Evolutionary conservation across 2,113 vertebrate genomes (phyloP).

Genomic region (Thymallus thymallus): DNA sequence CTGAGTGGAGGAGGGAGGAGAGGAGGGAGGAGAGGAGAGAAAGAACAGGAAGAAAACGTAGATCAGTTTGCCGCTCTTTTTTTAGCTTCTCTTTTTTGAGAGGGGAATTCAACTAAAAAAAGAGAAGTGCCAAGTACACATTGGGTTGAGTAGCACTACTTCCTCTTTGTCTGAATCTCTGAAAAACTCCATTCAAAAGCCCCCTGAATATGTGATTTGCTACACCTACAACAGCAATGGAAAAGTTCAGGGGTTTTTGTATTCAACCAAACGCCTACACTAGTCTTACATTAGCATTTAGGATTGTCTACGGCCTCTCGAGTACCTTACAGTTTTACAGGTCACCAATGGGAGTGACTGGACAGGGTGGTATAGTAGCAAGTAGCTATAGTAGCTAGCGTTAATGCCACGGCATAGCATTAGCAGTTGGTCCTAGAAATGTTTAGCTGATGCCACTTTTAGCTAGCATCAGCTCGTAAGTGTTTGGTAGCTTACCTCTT

Average conservation of each 20-base stretch:
- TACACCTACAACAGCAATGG: conserved; percentile 6
- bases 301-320: no score
- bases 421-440: neutral
- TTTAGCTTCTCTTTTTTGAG: conserved; percentile 34
- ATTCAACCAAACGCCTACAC: neutral
- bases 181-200: conserved; percentile 60
- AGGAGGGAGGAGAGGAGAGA: conserved; percentile 23
- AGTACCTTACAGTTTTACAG: neutral
- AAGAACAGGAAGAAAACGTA: conserved; percentile 24
- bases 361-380: neutral
- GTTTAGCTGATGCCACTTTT: neutral
- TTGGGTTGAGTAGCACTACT: conserved; percentile 20
- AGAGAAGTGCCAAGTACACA: conserved; percentile 57
- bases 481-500: conserved; percentile 75
- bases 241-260: conserved; percentile 12
- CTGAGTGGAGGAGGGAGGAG: conserved; percentile 54
- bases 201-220: conserved; percentile 17
- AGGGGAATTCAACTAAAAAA: conserved; percentile 28
- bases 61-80: conserved; percentile 49
- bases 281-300: neutral
- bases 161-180: conserved; percentile 17
- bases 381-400: no score
- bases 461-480: neutral
- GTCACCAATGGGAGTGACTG: neutral
- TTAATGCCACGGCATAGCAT: neutral